phyloP scores from a whole-genome alignment of 2,888 invertebrate genomes.

The Hymenopus coronatus region DNA sequence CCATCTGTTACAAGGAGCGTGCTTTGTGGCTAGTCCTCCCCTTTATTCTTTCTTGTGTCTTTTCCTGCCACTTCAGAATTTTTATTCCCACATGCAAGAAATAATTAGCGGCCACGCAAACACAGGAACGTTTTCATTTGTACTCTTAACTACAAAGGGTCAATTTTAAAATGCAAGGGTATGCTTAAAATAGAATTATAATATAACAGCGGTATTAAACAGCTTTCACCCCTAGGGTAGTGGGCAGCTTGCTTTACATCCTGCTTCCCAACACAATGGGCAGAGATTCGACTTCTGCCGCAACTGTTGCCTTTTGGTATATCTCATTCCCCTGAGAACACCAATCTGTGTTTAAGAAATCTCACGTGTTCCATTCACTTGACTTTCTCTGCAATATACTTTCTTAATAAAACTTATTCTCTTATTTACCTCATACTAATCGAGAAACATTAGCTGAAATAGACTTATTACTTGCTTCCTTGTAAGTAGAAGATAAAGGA shows the following conservation, averaged over 20 bases:
- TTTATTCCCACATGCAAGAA: background rate
- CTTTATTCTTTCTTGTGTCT: background rate
- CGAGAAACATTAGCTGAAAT: too few relatives aligned
- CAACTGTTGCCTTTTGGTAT: too few relatives aligned
- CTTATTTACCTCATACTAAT: too few relatives aligned
- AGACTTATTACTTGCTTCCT: too few relatives aligned
- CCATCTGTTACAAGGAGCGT: conserved; percentile 2
- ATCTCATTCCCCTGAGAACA: too few relatives aligned
- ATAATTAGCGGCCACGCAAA: background rate
- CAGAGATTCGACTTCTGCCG: background rate
- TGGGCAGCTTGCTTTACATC: background rate
- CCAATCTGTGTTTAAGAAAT: too few relatives aligned
- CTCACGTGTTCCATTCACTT: too few relatives aligned
- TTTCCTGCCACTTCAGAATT: background rate
- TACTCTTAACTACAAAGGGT: background rate
- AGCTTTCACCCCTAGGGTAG: background rate
- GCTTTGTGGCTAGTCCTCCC: background rate
- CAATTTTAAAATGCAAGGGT: background rate
- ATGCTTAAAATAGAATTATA: background rate
- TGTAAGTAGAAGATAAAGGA: too few relatives aligned
- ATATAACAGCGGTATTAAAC: background rate
- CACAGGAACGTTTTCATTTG: background rate
- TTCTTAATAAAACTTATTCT: too few relatives aligned
- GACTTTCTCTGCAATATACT: too few relatives aligned
- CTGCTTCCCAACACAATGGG: background rate